Evolutionary conservation across 1,140 invertebrate species (phyloP).

Genomic region (Lethrus apterus): DNA sequence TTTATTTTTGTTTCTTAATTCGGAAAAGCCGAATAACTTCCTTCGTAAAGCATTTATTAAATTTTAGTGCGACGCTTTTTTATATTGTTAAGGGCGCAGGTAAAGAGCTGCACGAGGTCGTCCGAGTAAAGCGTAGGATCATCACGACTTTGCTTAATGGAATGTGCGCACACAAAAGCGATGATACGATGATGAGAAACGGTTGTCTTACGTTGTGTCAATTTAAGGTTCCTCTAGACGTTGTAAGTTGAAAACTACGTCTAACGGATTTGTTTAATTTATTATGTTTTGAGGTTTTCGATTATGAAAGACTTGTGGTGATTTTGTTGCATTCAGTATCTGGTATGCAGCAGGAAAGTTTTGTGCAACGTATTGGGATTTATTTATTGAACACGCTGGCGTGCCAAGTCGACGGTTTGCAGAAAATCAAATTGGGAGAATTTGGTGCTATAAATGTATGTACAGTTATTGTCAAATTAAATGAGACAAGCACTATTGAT

Average conservation of each 20-base stretch:
- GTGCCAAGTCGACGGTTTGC: constrained; percentile 88
- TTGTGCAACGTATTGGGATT: constrained; percentile 90
- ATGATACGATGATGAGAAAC: constrained; percentile 92
- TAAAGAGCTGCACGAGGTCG: constrained; percentile 53
- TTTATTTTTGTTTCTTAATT: background rate
- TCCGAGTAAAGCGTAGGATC: constrained; percentile 67
- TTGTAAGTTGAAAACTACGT: constrained; percentile 71
- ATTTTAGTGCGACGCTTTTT: constrained; percentile 80
- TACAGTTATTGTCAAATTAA: constrained; percentile 5
- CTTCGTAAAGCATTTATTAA: constrained; percentile 10
- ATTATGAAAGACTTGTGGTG: constrained; percentile 80
- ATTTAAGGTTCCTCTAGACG: constrained; percentile 90
- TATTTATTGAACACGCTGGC: constrained; percentile 92
- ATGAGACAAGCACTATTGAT: too few species aligned
- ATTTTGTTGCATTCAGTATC: constrained; percentile 78
- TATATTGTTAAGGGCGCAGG: constrained; percentile 87
- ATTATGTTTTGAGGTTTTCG: constrained; percentile 64
- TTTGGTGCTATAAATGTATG: constrained; percentile 76
- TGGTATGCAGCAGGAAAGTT: constrained; percentile 75
- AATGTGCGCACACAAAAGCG: constrained; percentile 76
- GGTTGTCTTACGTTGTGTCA: constrained; percentile 91
- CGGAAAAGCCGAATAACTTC: background rate
- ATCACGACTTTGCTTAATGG: constrained; percentile 75
- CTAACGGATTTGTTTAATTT: background rate
- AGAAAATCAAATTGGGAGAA: constrained; percentile 85